Evolutionary conservation across 1,140 invertebrate species (phyloP).

Genomic region (Drosophila equinoxialis): DNA sequence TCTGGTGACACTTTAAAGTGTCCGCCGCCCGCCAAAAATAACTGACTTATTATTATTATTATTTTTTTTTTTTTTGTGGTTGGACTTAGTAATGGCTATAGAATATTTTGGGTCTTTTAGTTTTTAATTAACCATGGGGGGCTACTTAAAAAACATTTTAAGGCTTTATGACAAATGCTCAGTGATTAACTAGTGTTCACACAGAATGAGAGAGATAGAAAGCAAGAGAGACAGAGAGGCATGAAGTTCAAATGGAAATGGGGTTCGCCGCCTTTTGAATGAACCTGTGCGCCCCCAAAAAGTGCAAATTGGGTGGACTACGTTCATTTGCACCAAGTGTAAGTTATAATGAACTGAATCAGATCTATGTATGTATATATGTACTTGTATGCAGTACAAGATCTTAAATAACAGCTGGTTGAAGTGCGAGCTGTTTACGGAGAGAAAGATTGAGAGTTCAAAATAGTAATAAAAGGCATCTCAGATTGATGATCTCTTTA

Average conservation of each 20-base stretch:
- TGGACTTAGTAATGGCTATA: background rate
- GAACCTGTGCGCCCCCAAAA: background rate
- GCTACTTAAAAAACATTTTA: slow-evolving; percentile 11
- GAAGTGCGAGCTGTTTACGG: too few species aligned
- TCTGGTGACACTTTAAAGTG: slow-evolving; percentile 23
- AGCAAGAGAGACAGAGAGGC: background rate
- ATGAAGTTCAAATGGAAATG: slow-evolving; percentile 6
- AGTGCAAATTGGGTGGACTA: background rate
- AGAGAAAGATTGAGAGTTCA: too few species aligned
- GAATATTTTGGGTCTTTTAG: background rate
- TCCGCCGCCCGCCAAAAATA: slow-evolving; percentile 16
- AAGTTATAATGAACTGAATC: background rate
- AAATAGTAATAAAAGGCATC: too few species aligned
- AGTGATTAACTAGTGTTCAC: background rate
- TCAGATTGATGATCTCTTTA: too few species aligned
- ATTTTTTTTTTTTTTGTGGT: background rate
- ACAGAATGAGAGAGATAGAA: too few species aligned
- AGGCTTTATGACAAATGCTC: slow-evolving; percentile 1
- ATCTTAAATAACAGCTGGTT: too few species aligned
- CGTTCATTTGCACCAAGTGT: slow-evolving; percentile 3
- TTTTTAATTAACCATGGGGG: background rate
- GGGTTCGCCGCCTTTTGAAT: background rate
- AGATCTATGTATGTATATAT: too few species aligned
- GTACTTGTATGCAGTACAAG: too few species aligned
- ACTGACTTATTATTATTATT: background rate